A percentile compares a stretch with the other conserved stretches of the same genome.
Evolutionary conservation across 2,113 vertebrate species (phyloP).

Genomic region (Phasianus colchicus): DNA sequence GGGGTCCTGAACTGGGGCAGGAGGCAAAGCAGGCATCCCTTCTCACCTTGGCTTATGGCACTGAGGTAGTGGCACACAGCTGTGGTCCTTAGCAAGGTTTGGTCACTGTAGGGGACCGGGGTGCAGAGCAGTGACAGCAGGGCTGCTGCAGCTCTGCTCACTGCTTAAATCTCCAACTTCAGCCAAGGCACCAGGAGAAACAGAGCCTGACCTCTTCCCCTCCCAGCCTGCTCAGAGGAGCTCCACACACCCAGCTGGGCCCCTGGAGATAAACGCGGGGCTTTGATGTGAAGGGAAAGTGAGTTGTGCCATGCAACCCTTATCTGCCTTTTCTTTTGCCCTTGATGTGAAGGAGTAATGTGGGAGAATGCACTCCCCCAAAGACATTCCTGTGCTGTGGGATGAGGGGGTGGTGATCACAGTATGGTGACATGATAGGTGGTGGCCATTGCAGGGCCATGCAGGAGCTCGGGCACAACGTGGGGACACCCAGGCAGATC

Average conservation of each 20-base stretch:
- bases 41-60: fast-evolving
- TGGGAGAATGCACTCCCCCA: neutral
- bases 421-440: fast-evolving
- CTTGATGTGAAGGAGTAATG: neutral
- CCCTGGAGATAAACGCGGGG: fast-evolving
- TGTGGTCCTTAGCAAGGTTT: neutral
- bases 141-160: neutral
- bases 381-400: neutral
- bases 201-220: neutral
- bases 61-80: neutral
- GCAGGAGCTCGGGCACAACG: neutral
- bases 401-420: neutral
- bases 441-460: neutral
- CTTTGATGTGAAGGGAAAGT: slow-evolving; percentile 34
- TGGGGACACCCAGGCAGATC: neutral
- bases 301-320: neutral
- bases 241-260: neutral
- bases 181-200: fast-evolving
- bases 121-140: fast-evolving
- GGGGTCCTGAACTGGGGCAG: too few relatives aligned
- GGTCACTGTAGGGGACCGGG: neutral
- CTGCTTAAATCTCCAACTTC: neutral
- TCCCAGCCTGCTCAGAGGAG: neutral
- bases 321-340: neutral
- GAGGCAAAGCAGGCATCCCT: neutral